These are phyloP conservation scores for Silurus lanzhouensis DNA, from an alignment of 2,797 vertebrate species.

Conservation along the genomic window DNA sequence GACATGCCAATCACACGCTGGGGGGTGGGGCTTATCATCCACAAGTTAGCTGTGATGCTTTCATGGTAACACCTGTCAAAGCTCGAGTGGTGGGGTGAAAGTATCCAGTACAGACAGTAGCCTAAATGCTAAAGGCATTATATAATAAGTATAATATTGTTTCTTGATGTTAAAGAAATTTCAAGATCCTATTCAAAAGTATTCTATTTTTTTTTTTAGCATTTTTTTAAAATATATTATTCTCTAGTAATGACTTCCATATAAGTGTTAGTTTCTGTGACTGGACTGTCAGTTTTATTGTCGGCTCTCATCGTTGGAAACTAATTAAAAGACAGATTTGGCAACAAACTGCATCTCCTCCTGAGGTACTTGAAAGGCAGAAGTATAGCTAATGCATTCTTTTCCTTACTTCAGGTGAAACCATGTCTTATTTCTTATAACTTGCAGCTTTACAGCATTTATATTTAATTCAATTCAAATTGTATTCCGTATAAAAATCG, in stretches of 20 bases:
- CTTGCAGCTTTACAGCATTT: neutral
- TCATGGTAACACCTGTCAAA: conserved; percentile 58
- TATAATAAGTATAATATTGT: no score
- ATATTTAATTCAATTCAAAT: neutral
- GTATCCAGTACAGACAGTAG: no score
- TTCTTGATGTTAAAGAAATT: no score
- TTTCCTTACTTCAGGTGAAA: neutral
- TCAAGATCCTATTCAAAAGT: no score
- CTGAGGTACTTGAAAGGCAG: neutral
- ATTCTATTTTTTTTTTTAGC: no score
- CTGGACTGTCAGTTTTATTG: neutral
- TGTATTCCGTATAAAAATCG: no score
- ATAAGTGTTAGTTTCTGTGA: neutral
- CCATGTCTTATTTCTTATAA: neutral
- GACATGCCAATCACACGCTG: conserved; percentile 38
- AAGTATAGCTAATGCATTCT: neutral
- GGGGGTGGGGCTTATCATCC: conserved; percentile 35
- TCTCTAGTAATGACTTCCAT: neutral
- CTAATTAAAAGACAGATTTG: neutral
- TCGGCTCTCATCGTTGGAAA: neutral
- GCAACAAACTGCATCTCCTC: no score
- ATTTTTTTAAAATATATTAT: no score
- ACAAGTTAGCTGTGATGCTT: conserved; percentile 51
- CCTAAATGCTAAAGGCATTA: no score
- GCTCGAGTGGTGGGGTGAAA: conserved; percentile 9